Percentiles rank a stretch among this genome's conserved stretches.
Conservation (phyloP, 2,113 vertebrate genomes). For the Eretmochelys imbricata region DNA sequence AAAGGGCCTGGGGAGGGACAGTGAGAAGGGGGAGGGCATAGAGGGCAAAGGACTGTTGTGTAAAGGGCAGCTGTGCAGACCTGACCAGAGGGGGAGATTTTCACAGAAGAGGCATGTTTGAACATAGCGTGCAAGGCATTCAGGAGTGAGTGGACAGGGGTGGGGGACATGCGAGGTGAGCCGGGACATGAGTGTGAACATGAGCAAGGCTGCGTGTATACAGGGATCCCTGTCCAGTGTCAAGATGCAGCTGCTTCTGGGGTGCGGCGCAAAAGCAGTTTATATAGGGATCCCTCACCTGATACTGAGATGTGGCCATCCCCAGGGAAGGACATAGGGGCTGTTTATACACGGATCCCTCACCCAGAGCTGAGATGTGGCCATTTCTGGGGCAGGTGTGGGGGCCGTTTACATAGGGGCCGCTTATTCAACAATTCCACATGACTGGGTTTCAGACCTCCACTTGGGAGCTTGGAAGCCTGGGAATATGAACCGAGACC, state of each 20-base stretch:
- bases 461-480: not conserved
- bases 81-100: not conserved
- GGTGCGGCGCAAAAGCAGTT: not conserved
- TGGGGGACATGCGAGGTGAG: not conserved
- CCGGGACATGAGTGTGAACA: not conserved
- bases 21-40: not conserved
- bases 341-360: not conserved
- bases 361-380: not conserved
- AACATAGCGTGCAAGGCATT: not conserved
- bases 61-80: not conserved
- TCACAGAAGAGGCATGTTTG: not conserved
- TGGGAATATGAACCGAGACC: not conserved
- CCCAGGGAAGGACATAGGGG: no score
- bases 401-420: not conserved
- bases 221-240: not conserved
- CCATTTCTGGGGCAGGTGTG: not conserved
- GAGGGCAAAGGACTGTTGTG: not conserved
- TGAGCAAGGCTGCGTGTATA: not conserved
- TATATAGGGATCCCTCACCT: not conserved
- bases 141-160: not conserved
- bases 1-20: not conserved
- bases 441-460: not conserved
- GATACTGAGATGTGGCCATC: not conserved
- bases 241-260: not conserved
- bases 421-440: not conserved